phyloP scores from a whole-genome alignment of 2,888 invertebrate genomes.

The Acanthosepion lycidas region DNA sequence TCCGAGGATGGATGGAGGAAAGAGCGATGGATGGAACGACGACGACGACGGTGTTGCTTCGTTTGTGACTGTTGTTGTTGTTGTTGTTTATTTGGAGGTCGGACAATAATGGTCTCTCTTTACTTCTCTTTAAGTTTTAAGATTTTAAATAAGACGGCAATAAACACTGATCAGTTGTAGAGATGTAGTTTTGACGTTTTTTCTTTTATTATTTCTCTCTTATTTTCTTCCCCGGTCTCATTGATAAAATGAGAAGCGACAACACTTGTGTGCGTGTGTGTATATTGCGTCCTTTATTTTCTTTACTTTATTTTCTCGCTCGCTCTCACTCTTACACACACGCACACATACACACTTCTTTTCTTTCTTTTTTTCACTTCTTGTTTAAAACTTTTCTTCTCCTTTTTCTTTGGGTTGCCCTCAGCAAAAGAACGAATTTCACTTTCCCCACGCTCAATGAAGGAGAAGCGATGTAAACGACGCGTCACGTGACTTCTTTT shows the following conservation, averaged over 20 bases:
- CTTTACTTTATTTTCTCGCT: background rate
- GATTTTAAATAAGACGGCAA: no score
- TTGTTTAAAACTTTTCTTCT: background rate
- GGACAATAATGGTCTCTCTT: background rate
- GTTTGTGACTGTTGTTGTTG: background rate
- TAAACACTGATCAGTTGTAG: no score
- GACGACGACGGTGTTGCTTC: no score
- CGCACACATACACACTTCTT: background rate
- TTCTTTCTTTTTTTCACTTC: background rate
- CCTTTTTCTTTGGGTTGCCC: background rate
- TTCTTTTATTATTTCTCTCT: no score
- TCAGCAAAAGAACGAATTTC: background rate
- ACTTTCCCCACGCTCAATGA: background rate
- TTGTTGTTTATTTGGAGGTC: background rate
- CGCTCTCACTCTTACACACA: background rate
- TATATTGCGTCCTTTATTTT: background rate
- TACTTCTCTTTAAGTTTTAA: background rate
- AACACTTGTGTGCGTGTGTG: background rate
- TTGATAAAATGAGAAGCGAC: background rate
- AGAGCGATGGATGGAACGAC: no score
- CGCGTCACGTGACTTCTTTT: background rate
- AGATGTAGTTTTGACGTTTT: no score
- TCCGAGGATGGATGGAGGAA: no score
- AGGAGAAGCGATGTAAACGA: background rate
- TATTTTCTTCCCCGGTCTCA: background rate